These are phyloP conservation scores for Sinonovacula constricta DNA, from an alignment of 1,140 invertebrate genomes.

Conservation along the genomic window DNA sequence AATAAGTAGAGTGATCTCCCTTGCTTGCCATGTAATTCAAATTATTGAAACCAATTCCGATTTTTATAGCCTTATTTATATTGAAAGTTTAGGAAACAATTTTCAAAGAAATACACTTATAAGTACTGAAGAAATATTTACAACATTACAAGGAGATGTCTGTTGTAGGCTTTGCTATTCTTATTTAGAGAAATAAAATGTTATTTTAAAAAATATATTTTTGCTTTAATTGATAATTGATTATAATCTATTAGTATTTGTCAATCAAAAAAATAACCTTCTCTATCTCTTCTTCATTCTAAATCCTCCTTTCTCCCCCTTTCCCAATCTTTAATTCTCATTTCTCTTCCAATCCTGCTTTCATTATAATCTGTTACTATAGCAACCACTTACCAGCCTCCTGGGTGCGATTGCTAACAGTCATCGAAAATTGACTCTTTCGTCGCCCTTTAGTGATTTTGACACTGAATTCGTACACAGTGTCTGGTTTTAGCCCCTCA, in stretches of 20 bases:
- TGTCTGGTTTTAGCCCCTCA: constrained; percentile 94
- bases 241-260: background rate
- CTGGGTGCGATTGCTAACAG: constrained; percentile 91
- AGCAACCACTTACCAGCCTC: constrained; percentile 84
- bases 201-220: too few relatives aligned
- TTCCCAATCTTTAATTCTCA: background rate
- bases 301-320: background rate
- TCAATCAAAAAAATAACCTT: background rate
- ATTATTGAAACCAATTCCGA: too few relatives aligned
- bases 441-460: constrained; percentile 93
- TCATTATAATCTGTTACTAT: background rate
- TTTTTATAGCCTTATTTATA: too few relatives aligned
- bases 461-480: constrained; percentile 97
- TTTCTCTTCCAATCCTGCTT: background rate
- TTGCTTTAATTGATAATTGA: too few relatives aligned
- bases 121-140: too few relatives aligned
- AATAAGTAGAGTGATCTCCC: too few relatives aligned
- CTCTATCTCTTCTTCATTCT: background rate
- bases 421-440: constrained; percentile 95
- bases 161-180: too few relatives aligned
- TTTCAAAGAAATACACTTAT: too few relatives aligned
- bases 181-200: too few relatives aligned
- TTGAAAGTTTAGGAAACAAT: too few relatives aligned
- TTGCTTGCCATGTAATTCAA: too few relatives aligned
- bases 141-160: too few relatives aligned